Conservation (phyloP, 2,888 invertebrate species). For the Sericinus montela region DNA sequence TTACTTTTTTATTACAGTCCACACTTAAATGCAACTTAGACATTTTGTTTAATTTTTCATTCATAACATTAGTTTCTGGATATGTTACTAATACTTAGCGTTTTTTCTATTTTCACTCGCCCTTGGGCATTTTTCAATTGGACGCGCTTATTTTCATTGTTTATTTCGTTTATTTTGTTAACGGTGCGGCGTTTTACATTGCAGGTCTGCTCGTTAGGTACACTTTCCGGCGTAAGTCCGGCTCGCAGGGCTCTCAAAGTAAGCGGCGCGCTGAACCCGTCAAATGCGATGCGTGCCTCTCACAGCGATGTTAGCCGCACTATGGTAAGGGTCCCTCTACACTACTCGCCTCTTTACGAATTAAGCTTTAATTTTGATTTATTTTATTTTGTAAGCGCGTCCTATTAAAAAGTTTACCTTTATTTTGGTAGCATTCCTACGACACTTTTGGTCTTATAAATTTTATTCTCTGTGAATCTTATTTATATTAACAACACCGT, state of each 20-base stretch:
- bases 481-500: too few relatives aligned
- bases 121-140: conserved; percentile 72
- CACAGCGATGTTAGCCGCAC: conserved; percentile 77
- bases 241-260: conserved; percentile 75
- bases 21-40: conserved; percentile 12
- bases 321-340: conserved; percentile 62
- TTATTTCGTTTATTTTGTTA: conserved; percentile 74
- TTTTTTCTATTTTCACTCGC: conserved; percentile 61
- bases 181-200: conserved; percentile 79
- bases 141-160: conserved; percentile 70
- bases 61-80: too few relatives aligned
- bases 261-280: conserved; percentile 74
- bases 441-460: neutral
- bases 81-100: conserved; percentile 62
- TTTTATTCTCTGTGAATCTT: neutral
- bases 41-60: too few relatives aligned
- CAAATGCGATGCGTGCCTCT: conserved; percentile 79
- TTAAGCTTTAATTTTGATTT: neutral
- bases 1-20: neutral
- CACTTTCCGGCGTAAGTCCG: conserved; percentile 80
- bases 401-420: conserved; percentile 39
- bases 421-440: conserved; percentile 24
- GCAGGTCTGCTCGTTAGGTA: conserved; percentile 81
- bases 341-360: conserved; percentile 16
- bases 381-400: conserved; percentile 51